phyloP scores from a whole-genome alignment of 2,113 vertebrate species.

The Proteles cristata region DNA sequence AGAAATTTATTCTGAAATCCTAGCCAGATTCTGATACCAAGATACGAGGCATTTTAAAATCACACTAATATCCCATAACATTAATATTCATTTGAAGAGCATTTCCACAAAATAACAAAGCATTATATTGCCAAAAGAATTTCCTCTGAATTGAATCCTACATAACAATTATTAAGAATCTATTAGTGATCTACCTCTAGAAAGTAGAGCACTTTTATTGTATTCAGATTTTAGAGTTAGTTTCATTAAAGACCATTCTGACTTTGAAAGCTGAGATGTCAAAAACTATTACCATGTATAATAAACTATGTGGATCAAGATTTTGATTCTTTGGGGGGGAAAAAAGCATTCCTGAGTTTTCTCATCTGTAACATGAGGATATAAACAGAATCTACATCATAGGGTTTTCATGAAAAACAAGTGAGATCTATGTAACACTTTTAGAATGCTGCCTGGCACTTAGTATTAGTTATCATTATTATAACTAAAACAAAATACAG shows the following conservation, averaged over 20 bases:
- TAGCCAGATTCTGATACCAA: not conserved
- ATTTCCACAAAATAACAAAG: conserved; percentile 54
- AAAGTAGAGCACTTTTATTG: not conserved
- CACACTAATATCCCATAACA: not conserved
- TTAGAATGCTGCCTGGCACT: not conserved
- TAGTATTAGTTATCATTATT: not conserved
- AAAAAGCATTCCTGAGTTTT: not conserved
- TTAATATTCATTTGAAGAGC: conserved; percentile 40
- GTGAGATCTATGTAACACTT: not conserved
- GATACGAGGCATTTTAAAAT: conserved; percentile 30
- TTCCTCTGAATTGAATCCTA: conserved; percentile 26
- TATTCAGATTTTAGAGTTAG: not conserved
- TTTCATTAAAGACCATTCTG: conserved; percentile 28
- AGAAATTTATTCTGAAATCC: conserved; percentile 11
- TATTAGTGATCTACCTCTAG: conserved; percentile 1
- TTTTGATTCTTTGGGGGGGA: not conserved
- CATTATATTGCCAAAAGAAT: not conserved
- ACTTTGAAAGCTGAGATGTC: conserved; percentile 8
- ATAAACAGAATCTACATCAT: conserved; percentile 20
- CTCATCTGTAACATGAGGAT: not conserved
- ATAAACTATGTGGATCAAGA: not conserved
- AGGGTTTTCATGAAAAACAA: conserved; percentile 27
- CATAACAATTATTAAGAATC: not conserved
- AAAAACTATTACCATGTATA: conserved; percentile 32
- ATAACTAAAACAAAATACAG: conserved; percentile 39